phyloP scores from a whole-genome alignment of 2,797 vertebrate species.

The Darevskia nairensis region DNA sequence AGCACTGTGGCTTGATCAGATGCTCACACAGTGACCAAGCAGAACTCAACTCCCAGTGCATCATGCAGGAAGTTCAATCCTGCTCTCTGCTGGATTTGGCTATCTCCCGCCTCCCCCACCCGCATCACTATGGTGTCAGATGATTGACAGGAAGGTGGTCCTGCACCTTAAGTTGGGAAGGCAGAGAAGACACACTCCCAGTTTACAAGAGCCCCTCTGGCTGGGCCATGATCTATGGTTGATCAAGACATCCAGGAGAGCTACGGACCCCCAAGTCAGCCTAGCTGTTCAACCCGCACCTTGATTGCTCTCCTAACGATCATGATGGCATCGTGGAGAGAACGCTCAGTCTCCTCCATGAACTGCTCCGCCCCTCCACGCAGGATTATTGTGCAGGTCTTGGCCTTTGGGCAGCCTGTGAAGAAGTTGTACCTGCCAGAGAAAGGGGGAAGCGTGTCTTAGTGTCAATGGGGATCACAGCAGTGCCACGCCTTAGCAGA shows the following conservation, averaged over 20 bases:
- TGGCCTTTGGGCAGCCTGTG: constrained; percentile 93
- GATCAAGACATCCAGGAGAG: not conserved
- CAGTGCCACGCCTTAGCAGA: not conserved
- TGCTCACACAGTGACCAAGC: too few relatives aligned
- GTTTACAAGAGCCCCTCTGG: too few relatives aligned
- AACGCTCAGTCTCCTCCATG: constrained; percentile 97
- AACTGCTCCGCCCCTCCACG: constrained; percentile 96
- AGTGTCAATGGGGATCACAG: rapidly evolving
- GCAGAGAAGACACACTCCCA: not conserved
- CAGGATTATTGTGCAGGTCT: constrained; percentile 96
- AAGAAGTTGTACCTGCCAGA: constrained; percentile 93
- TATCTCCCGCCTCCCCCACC: too few relatives aligned
- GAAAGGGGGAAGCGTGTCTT: not conserved
- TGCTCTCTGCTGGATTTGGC: too few relatives aligned
- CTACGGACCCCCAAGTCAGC: not conserved
- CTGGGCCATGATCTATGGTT: too few relatives aligned
- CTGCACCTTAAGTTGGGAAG: not conserved
- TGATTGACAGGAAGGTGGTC: too few relatives aligned
- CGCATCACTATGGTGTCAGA: too few relatives aligned
- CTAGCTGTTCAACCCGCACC: constrained; percentile 70
- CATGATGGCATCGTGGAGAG: constrained; percentile 98
- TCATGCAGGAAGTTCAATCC: too few relatives aligned
- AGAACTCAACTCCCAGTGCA: too few relatives aligned
- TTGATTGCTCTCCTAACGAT: constrained; percentile 97
- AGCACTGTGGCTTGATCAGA: too few relatives aligned